Base-by-base conservation (phyloP, 2,113 vertebrate genomes). In the Butastur rufipennis region DNA sequence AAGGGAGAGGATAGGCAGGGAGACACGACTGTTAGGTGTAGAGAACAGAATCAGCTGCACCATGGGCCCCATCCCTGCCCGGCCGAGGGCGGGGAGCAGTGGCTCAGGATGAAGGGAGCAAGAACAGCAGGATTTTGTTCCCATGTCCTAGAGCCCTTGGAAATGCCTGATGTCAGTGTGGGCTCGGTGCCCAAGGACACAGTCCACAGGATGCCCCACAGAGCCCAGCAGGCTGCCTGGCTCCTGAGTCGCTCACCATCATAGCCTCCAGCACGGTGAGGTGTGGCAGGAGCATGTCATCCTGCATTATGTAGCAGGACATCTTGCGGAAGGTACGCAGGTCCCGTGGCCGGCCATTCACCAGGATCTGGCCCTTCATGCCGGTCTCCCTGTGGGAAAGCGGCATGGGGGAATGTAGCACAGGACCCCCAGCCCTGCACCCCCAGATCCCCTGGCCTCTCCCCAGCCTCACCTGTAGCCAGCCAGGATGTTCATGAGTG, bases 221-320 rank as follows among this genome's bases (percentile, higher is more conserved):
- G 70, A 22, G 29, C 53, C 53, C 53, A 31, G 53, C 29, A 55
- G 16, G 53, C 63, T 79, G 53, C 48, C 43, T 42, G 43, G 23
- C 19, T 61, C 34, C 56, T 1, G 2, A 27, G 7, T 11, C 0
- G 4, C 98, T 98, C 97, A 99, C 99, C 99, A 99, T 99, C 99
- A 99, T 99, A 88, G 99, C 99, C 93, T 99, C 99, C 84, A 98
- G 97, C 23, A 98, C 98, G 0, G 99, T 99, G 92, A 99, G 99
- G 95, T 99, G 98, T 0, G 99, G 99, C 97, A 99, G 97, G 59
- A 99, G 98, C 99, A 99, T 99, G 97, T 99, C 99, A 0, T 99
- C 99, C 97, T 99, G 99, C 99, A 99, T 99, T 98, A 99, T 99
- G 97, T 99, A 99, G 95, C 99, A 99, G 67, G 99, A 99, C 99